Evolutionary conservation across 2,113 vertebrate genomes (phyloP).

Genomic region (Eulacestoma nigropectus): DNA sequence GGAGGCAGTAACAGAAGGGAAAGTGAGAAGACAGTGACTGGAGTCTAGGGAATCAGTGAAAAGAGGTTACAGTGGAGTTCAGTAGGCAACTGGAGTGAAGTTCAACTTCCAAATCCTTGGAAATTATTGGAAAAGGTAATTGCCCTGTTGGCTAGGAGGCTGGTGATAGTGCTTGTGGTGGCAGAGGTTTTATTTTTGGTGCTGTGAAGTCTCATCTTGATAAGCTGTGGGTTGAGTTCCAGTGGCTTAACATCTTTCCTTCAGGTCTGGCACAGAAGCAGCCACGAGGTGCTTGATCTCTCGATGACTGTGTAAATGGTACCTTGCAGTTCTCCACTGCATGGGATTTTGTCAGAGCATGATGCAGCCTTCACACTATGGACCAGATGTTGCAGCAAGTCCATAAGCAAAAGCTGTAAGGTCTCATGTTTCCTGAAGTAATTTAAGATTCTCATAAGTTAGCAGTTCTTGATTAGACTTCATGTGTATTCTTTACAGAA

Average conservation of each 20-base stretch:
- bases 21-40: background rate
- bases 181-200: background rate
- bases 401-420: background rate
- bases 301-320: background rate
- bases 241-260: background rate
- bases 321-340: background rate
- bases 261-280: background rate
- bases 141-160: background rate
- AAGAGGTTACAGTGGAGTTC: background rate
- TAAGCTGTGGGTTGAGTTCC: background rate
- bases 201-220: background rate
- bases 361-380: background rate
- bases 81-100: background rate
- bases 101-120: background rate
- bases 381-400: background rate
- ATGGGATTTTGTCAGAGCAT: background rate
- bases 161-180: background rate
- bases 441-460: background rate
- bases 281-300: background rate
- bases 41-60: background rate
- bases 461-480: background rate
- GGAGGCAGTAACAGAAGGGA: background rate
- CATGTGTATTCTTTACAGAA: background rate
- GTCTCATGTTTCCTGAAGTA: background rate
- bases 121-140: background rate